phyloP scores from a whole-genome alignment of 2,113 vertebrate species.

The Choloepus hoffmanni region DNA sequence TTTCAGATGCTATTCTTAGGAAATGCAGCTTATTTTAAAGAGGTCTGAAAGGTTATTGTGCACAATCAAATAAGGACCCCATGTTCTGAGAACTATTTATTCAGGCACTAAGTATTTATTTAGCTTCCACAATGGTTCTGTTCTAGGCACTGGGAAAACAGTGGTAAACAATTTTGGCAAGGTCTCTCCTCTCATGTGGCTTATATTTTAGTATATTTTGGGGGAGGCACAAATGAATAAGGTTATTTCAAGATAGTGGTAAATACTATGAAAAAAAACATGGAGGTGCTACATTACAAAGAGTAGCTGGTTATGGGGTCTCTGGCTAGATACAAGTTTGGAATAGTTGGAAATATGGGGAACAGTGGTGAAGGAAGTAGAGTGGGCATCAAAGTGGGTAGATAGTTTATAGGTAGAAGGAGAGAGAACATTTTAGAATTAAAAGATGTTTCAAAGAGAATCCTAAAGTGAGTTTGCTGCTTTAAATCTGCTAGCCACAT shows the following conservation, averaged over 20 bases:
- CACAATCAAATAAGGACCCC: background rate
- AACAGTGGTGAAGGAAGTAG: background rate
- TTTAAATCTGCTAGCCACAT: background rate
- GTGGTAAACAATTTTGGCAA: background rate
- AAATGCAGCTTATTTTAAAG: background rate
- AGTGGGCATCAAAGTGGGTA: background rate
- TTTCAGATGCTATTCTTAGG: background rate
- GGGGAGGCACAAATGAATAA: background rate
- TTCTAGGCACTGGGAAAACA: background rate
- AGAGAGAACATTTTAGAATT: slow-evolving; percentile 16
- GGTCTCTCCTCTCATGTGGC: background rate
- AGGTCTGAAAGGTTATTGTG: background rate
- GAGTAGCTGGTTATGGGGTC: background rate
- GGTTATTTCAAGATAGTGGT: background rate
- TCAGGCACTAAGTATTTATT: background rate
- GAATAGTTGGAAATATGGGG: background rate
- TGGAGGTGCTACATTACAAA: background rate
- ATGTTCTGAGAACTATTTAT: background rate
- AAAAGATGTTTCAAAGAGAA: background rate
- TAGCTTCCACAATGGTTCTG: background rate
- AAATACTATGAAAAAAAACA: background rate
- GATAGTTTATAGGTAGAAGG: background rate
- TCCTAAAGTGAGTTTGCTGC: background rate
- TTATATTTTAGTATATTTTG: background rate
- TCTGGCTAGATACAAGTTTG: background rate